Base-by-base conservation (phyloP, 2,888 invertebrate species). In the Yponomeuta sedellus region DNA sequence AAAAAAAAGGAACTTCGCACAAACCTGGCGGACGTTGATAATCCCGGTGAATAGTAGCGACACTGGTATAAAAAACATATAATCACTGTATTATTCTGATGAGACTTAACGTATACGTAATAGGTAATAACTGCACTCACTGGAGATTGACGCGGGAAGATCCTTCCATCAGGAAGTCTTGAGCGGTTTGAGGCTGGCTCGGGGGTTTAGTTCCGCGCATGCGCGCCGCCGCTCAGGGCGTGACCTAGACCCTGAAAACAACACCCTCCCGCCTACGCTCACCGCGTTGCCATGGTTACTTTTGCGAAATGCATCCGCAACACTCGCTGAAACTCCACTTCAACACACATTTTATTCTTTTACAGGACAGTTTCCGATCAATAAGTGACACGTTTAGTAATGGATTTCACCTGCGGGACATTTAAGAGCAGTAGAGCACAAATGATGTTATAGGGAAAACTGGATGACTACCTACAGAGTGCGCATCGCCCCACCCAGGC, bases 201-300 rank as follows among this genome's bases (percentile, higher is more conserved):
- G 76, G 71, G 73, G 79, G 78, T 70, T 71, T 71, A 25, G 69
- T 73, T 73, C 77, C 85, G 85, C 89, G 88, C 90, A 75, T 79
- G 91, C 91, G 91, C 78, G 34, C 40, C 67, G 39, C 67, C 66
- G 71, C 64, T 78, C 76, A 78, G 90, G 92, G 92, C 92, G 92
- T 92, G 87, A 92, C 92, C 92, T 91, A 92, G 92, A 92, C 92
- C 92, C 87, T 92, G 91, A 88, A 87, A 85, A 78, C 73, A 71
- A 74, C 87, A 85, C 86, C 88, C 85, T 81, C 79, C 82, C 80
- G 80, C 91, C 90, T 81, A 88, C 87, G 78, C 85, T 73, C 69
- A 76, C 74, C 76, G 67, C 67, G 85, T 89, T 76, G 39, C 83
- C 79, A 88, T 88, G 78, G 86, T 71, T 75, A 88, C 88, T 67